Conservation (phyloP, 2,888 invertebrate species). For the Idaea dimidiata region DNA sequence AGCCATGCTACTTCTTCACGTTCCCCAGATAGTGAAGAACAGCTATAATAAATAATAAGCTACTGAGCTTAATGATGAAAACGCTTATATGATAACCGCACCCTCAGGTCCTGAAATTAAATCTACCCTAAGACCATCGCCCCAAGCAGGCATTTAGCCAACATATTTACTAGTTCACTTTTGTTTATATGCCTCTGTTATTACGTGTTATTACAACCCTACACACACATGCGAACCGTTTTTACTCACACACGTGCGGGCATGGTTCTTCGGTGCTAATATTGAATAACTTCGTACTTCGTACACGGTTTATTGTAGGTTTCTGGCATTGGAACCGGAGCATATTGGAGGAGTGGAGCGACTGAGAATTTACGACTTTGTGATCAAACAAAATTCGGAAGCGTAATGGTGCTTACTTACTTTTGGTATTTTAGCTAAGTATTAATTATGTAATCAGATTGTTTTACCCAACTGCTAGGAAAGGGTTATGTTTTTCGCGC, state of each 20-base stretch:
- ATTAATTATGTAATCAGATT: no score
- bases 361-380: not conserved
- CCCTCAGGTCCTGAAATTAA: conserved; percentile 36
- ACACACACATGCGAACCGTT: not conserved
- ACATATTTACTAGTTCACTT: conserved; percentile 35
- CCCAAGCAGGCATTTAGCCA: conserved; percentile 36
- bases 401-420: no score
- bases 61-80: no score
- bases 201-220: conserved; percentile 12
- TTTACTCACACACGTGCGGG: not conserved
- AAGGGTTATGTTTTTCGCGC: no score
- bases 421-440: no score
- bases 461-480: no score
- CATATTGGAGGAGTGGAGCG: not conserved
- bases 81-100: conserved; percentile 10
- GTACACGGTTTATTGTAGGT: not conserved
- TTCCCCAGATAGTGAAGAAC: no score
- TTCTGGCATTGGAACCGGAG: not conserved
- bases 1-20: no score
- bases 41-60: no score
- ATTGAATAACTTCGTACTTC: not conserved
- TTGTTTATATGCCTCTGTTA: conserved; percentile 33
- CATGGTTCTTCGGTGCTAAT: not conserved
- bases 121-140: conserved; percentile 40
- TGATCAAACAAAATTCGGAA: not conserved